Conservation (phyloP, 2,888 invertebrate species). For the Cheiracanthium punctorium region DNA sequence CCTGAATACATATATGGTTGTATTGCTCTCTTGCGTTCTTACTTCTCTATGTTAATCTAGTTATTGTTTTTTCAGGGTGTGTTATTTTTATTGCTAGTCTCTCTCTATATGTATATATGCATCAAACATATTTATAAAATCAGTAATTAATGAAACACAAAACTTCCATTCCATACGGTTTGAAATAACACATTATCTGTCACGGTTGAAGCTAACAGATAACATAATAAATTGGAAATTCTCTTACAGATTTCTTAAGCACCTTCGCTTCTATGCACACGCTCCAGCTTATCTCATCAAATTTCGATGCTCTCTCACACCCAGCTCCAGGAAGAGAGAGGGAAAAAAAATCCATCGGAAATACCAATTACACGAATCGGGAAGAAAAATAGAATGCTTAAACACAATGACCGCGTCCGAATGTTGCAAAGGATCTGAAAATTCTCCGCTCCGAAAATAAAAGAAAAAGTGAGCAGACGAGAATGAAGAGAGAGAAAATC, state of each 20-base stretch:
- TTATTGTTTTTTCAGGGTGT: too few species aligned
- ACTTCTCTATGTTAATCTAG: too few species aligned
- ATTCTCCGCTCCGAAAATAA: background rate
- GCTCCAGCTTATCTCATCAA: background rate
- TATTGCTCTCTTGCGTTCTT: too few species aligned
- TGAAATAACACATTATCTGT: too few species aligned
- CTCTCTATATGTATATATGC: too few species aligned
- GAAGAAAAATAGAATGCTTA: background rate
- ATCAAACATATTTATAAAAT: too few species aligned
- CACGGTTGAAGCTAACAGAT: too few species aligned
- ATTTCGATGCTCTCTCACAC: background rate
- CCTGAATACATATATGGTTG: too few species aligned
- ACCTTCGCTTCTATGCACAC: background rate
- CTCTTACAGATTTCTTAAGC: background rate
- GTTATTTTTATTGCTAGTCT: too few species aligned
- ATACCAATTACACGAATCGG: background rate
- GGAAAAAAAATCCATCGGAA: background rate
- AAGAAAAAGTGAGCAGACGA: background rate
- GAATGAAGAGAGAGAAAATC: conserved; percentile 29
- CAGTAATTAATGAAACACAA: too few species aligned
- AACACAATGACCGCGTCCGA: background rate
- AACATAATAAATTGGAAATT: too few species aligned
- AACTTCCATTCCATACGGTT: too few species aligned
- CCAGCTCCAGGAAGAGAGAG: background rate
- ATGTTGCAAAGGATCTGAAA: background rate